phyloP scores from a whole-genome alignment of 2,797 vertebrate genomes.

The Anguilla pacifica region DNA sequence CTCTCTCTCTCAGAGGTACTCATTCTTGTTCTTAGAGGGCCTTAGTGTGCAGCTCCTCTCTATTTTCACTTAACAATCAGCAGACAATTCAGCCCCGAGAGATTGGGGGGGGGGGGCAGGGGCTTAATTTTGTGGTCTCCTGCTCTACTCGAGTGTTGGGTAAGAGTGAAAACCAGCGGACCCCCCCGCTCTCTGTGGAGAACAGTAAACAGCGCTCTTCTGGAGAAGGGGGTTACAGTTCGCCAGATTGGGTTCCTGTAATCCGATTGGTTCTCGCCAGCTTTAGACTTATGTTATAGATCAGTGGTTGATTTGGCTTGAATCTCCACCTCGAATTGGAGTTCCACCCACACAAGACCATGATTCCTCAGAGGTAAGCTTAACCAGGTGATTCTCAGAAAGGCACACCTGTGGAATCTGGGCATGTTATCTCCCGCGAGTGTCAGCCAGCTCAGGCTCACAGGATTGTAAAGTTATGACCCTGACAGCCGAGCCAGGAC shows the following conservation, averaged over 20 bases:
- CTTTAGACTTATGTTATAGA: not conserved
- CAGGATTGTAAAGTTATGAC: not conserved
- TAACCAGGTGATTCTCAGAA: not conserved
- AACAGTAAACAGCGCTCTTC: not conserved
- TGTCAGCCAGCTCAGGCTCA: not conserved
- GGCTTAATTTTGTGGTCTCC: no score
- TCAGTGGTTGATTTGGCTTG: no score
- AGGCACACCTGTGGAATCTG: not conserved
- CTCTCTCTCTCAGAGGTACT: no score
- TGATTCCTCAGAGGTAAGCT: not conserved
- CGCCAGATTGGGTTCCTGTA: not conserved
- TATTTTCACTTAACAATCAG: not conserved
- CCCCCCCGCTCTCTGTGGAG: no score
- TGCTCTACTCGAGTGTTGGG: no score
- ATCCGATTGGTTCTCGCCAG: not conserved
- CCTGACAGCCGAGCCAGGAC: not conserved
- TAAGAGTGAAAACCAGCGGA: no score
- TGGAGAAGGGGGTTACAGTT: not conserved
- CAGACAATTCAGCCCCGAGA: not conserved
- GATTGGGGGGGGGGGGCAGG: no score
- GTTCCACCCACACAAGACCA: no score
- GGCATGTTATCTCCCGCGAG: not conserved
- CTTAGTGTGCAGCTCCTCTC: not conserved
- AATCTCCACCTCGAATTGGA: no score
- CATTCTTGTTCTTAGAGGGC: no score